Evolutionary conservation across 2,888 invertebrate species (phyloP).

Genomic region (Bhutanitis thaidina): DNA sequence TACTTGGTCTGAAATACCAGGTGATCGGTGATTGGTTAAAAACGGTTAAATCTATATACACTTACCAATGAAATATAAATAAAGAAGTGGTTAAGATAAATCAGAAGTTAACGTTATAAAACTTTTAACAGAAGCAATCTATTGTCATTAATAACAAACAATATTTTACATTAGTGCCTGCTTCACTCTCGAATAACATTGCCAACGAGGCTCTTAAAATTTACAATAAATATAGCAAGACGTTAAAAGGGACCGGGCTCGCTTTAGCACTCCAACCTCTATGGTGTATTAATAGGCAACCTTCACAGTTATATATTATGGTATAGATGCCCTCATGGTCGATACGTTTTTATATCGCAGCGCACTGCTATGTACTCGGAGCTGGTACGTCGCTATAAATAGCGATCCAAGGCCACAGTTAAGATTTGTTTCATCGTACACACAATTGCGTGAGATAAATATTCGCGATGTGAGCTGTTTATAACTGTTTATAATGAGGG

Average conservation of each 20-base stretch:
- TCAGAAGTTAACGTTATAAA: no score
- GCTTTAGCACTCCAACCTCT: not conserved
- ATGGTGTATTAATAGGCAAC: constrained; percentile 11
- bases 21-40: no score
- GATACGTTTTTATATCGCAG: constrained; percentile 13
- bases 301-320: constrained; percentile 5
- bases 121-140: no score
- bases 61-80: no score
- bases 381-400: not conserved
- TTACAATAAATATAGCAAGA: not conserved
- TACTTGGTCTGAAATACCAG: no score
- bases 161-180: not conserved
- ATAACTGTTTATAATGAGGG: no score
- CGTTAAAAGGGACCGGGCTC: not conserved
- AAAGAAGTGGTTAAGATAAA: no score
- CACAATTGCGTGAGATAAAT: constrained; percentile 2
- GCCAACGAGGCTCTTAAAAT: not conserved
- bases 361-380: not conserved
- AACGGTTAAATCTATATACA: no score
- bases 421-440: constrained; percentile 14
- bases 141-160: no score
- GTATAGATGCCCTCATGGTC: constrained; percentile 28
- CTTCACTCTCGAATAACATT: not conserved
- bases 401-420: constrained; percentile 8
- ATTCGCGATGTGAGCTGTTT: not conserved